phyloP scores from a whole-genome alignment of 2,113 vertebrate genomes.

The Aptenodytes forsteri region DNA sequence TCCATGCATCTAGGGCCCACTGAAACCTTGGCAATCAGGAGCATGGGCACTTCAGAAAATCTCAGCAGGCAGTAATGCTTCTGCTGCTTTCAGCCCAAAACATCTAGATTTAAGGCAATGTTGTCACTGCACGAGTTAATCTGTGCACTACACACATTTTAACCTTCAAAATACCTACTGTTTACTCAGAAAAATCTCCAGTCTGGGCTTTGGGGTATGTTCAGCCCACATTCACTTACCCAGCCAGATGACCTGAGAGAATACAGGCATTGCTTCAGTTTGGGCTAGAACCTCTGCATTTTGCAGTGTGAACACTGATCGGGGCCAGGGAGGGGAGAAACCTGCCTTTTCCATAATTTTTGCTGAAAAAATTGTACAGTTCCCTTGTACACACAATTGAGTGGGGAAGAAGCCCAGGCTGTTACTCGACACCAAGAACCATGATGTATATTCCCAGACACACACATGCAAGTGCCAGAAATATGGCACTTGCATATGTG shows the following conservation, averaged over 20 bases:
- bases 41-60: background rate
- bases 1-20: background rate
- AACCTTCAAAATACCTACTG: background rate
- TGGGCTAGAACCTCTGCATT: background rate
- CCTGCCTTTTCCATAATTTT: background rate
- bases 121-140: background rate
- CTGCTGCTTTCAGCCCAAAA: background rate
- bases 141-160: background rate
- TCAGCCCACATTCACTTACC: background rate
- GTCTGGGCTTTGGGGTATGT: background rate
- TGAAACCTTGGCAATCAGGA: background rate
- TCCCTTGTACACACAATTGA: background rate
- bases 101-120: background rate
- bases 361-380: background rate
- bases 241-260: background rate
- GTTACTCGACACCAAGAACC: background rate
- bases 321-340: fast-evolving
- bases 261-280: background rate
- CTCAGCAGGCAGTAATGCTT: background rate
- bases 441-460: background rate
- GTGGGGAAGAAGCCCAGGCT: background rate
- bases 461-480: background rate
- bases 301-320: background rate
- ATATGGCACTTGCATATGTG: background rate
- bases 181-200: background rate